Conservation (phyloP, 1,140 invertebrate genomes). For the Euwallacea similis region DNA sequence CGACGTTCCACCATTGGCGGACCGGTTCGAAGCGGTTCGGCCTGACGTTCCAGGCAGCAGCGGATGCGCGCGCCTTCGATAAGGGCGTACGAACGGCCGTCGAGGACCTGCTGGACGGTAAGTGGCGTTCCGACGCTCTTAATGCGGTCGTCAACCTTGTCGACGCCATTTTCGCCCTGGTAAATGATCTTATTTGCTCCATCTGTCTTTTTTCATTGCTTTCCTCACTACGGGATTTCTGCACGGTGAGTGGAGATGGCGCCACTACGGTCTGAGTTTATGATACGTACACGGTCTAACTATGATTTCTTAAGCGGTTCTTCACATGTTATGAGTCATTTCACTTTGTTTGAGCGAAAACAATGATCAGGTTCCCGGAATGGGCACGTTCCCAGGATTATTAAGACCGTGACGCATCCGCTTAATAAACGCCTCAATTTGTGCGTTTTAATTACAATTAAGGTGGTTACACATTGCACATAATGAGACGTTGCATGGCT, state of each 20-base stretch:
- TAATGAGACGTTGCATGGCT: too few relatives aligned
- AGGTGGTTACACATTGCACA: too few relatives aligned
- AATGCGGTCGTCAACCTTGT: background rate
- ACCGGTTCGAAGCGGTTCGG: constrained; percentile 94
- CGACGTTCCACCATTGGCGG: constrained; percentile 97
- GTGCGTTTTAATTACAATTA: too few relatives aligned
- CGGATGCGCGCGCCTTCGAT: constrained; percentile 92
- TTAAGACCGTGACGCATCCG: background rate
- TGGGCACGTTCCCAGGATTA: background rate
- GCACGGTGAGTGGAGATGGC: constrained; percentile 56
- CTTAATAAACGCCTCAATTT: too few relatives aligned
- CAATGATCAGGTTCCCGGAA: background rate
- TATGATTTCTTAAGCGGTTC: too few relatives aligned
- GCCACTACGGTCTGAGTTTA: too few relatives aligned
- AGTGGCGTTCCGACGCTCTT: constrained; percentile 47
- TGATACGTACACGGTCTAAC: too few relatives aligned
- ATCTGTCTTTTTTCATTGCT: constrained; percentile 59
- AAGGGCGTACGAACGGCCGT: constrained; percentile 87
- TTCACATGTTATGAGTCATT: too few relatives aligned
- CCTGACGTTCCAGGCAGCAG: constrained; percentile 90
- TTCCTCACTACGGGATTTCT: constrained; percentile 62
- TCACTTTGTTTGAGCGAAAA: too few relatives aligned
- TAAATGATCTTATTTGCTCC: constrained; percentile 49
- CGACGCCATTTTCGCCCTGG: background rate
- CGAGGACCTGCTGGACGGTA: constrained; percentile 90